Base-by-base conservation (phyloP, 2,797 vertebrate species). In the Setipinna tenuifilis region DNA sequence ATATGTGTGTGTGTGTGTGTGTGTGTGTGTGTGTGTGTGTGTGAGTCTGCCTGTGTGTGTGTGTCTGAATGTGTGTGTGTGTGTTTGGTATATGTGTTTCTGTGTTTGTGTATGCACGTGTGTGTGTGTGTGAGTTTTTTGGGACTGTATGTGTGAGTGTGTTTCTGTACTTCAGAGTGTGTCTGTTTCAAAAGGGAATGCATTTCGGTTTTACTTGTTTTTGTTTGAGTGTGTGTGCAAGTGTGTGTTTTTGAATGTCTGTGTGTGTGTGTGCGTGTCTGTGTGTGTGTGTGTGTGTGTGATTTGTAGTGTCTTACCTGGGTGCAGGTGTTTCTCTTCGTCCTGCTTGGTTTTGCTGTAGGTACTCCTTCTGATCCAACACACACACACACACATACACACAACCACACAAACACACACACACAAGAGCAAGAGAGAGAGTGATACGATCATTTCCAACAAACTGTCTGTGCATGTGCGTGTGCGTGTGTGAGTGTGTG, bases 271-370 rank as follows among this genome's bases (percentile, higher is more conserved):
- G 78, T 61, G 58, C 21, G 58, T 61, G 17, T 21, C 16, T 21
- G 19, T 16, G 23, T 68, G 62, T 71, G 65, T 35, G 12, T 35
- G 68, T 71, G 68, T 71, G 68, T 71, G 68, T 16, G 19, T 14
- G 58, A 41, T 12, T 31, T 6, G 46, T 78, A 71, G 41, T 3
- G 23, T 28, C 35, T 90, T 96, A 99, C 98, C 98, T 98, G 98
- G 97, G 92, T 99, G 97, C 91, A 98, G 92, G 92, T 98, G 98
- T 81, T 99, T 99, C 91, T 99, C 98, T 91, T 99, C 98, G 57
- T 98, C 97, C 92, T 99, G 98, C 93, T 99, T 99, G 48, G 98
- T 98, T 88, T 99, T 99, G 93, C 98, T 99, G 96, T 99, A 99
- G 86, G 98, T 99, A 93, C 97, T 98, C 92, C 98, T 97, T 93